Evolutionary conservation across 2,113 vertebrate species (phyloP).

Genomic region (Poecilia latipinna): DNA sequence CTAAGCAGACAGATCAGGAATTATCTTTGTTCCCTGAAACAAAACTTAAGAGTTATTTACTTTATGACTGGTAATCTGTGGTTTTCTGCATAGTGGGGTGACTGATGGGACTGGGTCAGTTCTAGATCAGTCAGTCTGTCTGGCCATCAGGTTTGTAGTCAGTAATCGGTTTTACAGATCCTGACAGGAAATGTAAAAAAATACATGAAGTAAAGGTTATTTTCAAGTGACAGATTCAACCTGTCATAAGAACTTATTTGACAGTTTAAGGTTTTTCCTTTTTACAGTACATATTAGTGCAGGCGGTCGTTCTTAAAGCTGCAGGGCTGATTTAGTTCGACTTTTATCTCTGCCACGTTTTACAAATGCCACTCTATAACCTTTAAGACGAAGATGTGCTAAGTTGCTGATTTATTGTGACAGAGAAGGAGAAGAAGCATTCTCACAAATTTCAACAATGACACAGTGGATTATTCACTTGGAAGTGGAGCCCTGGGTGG

Average conservation of each 20-base stretch:
- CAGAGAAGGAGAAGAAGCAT: neutral
- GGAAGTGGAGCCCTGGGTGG: neutral
- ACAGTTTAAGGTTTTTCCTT: neutral
- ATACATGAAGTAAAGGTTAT: neutral
- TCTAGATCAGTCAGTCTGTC: too few species aligned
- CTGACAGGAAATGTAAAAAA: too few species aligned
- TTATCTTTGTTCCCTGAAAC: too few species aligned
- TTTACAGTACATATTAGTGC: neutral
- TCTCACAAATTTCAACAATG: neutral
- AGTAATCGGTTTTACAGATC: too few species aligned
- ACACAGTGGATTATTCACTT: neutral
- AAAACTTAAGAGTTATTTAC: too few species aligned
- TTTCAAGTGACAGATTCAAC: neutral
- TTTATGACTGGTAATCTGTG: too few species aligned
- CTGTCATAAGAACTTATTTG: neutral
- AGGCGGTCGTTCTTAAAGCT: neutral
- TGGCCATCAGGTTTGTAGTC: too few species aligned
- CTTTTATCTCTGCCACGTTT: neutral
- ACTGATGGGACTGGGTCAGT: too few species aligned
- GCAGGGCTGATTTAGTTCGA: neutral
- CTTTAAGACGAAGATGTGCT: neutral
- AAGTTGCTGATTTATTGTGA: neutral
- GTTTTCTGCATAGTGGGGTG: too few species aligned
- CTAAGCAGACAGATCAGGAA: too few species aligned
- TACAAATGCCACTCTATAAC: neutral